These are phyloP conservation scores for Ophioninae sp. DNA, from an alignment of 2,888 invertebrate species.

Conservation along the genomic window DNA sequence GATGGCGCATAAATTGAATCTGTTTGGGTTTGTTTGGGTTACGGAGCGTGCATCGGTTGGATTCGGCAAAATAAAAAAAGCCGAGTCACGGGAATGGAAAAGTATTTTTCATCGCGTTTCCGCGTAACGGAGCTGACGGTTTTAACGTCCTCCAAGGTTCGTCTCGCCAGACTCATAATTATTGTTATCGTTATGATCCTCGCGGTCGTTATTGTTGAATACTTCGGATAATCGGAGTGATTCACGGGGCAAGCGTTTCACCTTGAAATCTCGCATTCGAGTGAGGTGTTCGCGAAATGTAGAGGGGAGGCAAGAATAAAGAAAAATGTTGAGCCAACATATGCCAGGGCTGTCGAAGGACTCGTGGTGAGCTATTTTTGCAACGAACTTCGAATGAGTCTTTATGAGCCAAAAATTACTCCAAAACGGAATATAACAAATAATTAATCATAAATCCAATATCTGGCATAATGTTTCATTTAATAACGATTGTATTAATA, in stretches of 20 bases:
- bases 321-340: background rate
- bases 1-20: no score
- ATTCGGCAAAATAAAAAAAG: background rate
- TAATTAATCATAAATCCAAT: background rate
- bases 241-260: constrained; percentile 29
- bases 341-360: background rate
- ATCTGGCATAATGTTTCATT: background rate
- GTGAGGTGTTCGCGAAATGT: background rate
- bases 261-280: constrained; percentile 38
- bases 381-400: background rate
- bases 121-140: constrained; percentile 45
- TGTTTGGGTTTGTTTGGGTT: background rate
- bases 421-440: background rate
- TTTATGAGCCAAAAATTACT: background rate
- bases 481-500: no score
- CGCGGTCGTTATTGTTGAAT: constrained; percentile 26
- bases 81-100: constrained; percentile 36
- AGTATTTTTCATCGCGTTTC: constrained; percentile 37
- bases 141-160: constrained; percentile 15
- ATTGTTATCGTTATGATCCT: constrained; percentile 13
- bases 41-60: background rate
- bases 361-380: background rate
- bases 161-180: constrained; percentile 23
- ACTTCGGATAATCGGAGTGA: constrained; percentile 25
- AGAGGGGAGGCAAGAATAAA: background rate